These are phyloP conservation scores for Microctenopoma steveboyesi DNA, from an alignment of 2,797 vertebrate genomes.

Conservation along the genomic window DNA sequence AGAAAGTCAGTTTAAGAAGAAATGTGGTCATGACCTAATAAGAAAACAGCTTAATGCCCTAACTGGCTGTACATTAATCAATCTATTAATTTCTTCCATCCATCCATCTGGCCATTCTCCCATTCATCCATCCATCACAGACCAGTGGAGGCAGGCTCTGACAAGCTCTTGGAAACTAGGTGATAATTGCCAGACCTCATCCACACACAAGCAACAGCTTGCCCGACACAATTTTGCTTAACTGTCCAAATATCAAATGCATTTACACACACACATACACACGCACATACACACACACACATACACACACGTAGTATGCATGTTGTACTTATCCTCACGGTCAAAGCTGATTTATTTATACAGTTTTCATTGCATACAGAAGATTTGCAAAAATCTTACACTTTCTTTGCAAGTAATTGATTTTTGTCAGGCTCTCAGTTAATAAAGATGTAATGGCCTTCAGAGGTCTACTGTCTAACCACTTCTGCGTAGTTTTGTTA, in stretches of 20 bases:
- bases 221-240: constrained; percentile 91
- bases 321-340: constrained; percentile 3
- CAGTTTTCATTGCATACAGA: neutral
- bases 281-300: constrained; percentile 22
- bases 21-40: neutral
- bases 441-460: constrained; percentile 21
- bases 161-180: constrained; percentile 86
- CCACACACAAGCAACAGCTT: constrained; percentile 89
- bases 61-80: neutral
- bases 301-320: constrained; percentile 46
- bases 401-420: constrained; percentile 49
- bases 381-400: constrained; percentile 14
- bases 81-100: constrained; percentile 9
- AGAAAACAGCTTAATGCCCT: neutral
- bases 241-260: constrained; percentile 86
- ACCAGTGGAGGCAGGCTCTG: constrained; percentile 87
- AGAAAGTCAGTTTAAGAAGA: neutral
- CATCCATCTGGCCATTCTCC: constrained; percentile 34
- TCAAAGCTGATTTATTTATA: neutral
- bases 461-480: neutral
- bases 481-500: constrained; percentile 1
- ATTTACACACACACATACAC: constrained; percentile 74
- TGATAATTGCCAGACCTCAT: constrained; percentile 98
- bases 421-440: constrained; percentile 30
- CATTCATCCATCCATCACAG: constrained; percentile 57